These are phyloP conservation scores for Euplagia quadripunctaria DNA, from an alignment of 2,888 invertebrate genomes.

Conservation along the genomic window DNA sequence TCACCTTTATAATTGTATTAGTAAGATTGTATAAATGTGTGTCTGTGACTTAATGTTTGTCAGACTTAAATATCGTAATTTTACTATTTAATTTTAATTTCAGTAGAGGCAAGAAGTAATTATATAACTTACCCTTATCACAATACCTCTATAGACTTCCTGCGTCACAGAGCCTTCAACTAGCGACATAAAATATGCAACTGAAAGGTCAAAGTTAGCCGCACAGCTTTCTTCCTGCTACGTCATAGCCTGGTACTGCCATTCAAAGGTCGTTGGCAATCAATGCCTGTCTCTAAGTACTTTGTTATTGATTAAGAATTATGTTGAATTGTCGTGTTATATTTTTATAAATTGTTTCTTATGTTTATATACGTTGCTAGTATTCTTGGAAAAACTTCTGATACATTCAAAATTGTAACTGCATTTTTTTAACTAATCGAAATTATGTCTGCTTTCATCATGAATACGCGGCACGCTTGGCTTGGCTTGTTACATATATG, in stretches of 20 bases:
- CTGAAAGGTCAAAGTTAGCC: constrained; percentile 29
- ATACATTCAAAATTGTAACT: no score
- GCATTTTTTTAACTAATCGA: no score
- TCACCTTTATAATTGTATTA: no score
- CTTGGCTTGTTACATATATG: no score
- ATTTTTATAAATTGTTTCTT: background rate
- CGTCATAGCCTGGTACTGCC: constrained; percentile 26
- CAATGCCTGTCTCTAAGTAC: constrained; percentile 21
- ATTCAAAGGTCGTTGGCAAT: constrained; percentile 29
- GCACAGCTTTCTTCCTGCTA: constrained; percentile 36
- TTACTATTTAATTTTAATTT: background rate
- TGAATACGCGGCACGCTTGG: no score
- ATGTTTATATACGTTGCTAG: no score
- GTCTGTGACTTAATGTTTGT: no score
- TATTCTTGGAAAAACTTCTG: no score
- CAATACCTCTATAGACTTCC: constrained; percentile 7
- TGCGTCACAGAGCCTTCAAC: constrained; percentile 18
- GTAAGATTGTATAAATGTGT: no score
- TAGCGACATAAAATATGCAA: constrained; percentile 1
- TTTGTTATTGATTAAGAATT: background rate
- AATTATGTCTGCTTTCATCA: no score
- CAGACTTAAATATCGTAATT: no score
- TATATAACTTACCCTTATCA: background rate
- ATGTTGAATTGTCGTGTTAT: background rate
- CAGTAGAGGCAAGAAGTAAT: background rate